Base-by-base conservation (phyloP, 2,888 invertebrate genomes). In the Nomada ferruginata region DNA sequence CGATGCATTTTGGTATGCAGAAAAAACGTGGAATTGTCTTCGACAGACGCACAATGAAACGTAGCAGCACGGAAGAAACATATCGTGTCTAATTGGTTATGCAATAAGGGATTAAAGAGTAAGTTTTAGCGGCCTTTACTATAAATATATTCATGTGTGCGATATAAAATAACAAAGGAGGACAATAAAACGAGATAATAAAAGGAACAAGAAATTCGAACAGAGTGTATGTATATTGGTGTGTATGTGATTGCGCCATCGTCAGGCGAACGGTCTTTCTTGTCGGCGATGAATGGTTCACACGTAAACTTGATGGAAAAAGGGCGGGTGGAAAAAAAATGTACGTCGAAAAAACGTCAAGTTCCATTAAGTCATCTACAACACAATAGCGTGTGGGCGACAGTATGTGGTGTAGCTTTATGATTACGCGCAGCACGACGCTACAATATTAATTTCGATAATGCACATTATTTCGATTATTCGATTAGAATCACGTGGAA, bases 381-480 rank as follows among this genome's bases (percentile, higher is more conserved):
- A 90, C 90, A 91, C 91, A 91, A 86, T 85, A 91, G 90, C 90
- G 86, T 86, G 86, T 89, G 88, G 90, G 89, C 88, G 85, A 86
- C 83, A 90, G 86, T 90, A 87, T 87, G 77, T 77, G 71, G 79
- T 85, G 72, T 79, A 66, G 66, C 71, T 85, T 85, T 83, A 77
- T 78, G 72, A 85, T 90, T 88, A 86, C 87, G 84, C 68, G 64
- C 88, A 91, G 89, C 89, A 87, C 85, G 91, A 90, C 82, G 78
- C 75, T 23, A 20, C 57, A 20, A n/a, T 23, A 20, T 42, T 53
- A 23, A 57, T 57, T 23, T 11, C 47, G 47, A 47, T 13, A 26
- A 26, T 26, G 26, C 26, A 26, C 26, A 26, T 26, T 26, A 57
- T 57, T 23, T 11, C 47, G 47, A 13, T 47, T 15, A 47, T 15